A percentile compares a stretch with the other conserved stretches of the same genome.
These are phyloP conservation scores for Porites evermanni DNA, from an alignment of 92 coral and sea anemone species.

Conservation along the genomic window DNA sequence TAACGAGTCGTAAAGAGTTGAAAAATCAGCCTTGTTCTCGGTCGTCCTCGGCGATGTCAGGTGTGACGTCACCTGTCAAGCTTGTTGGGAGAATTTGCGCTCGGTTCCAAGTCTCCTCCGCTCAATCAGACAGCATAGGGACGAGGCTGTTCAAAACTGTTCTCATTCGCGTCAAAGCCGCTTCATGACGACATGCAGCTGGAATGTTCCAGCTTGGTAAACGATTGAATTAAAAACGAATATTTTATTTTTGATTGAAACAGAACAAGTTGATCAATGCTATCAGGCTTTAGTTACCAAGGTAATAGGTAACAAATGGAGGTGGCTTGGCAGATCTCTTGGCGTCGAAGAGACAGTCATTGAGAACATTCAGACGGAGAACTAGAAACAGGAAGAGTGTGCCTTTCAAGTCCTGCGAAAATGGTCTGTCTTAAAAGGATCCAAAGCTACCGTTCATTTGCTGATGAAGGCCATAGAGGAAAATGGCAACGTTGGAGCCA, in stretches of 20 bases:
- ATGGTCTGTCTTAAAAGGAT: slow-evolving; percentile 20
- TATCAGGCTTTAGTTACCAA: slow-evolving; percentile 46
- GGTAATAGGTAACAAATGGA: slow-evolving; percentile 42
- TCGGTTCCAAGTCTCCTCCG: no score
- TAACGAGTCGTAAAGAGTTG: no score
- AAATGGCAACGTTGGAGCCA: background rate
- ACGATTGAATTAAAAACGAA: background rate
- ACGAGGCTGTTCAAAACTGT: no score
- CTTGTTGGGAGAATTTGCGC: no score
- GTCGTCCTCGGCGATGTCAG: no score
- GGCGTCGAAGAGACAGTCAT: slow-evolving; percentile 38
- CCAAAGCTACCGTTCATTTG: slow-evolving; percentile 11
- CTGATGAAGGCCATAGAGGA: slow-evolving; percentile 40
- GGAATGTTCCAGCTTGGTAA: no score
- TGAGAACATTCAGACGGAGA: slow-evolving; percentile 39
- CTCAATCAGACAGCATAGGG: no score
- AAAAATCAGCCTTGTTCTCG: no score
- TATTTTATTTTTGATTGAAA: background rate
- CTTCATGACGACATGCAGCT: slow-evolving; percentile 22
- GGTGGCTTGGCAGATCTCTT: slow-evolving; percentile 52
- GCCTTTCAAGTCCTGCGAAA: slow-evolving; percentile 37
- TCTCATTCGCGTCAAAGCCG: background rate
- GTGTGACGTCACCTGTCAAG: no score
- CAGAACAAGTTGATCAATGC: slow-evolving; percentile 33
- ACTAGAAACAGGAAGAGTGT: slow-evolving; percentile 23